phyloP scores from a whole-genome alignment of 2,888 invertebrate species.

The Brachyptera putata region DNA sequence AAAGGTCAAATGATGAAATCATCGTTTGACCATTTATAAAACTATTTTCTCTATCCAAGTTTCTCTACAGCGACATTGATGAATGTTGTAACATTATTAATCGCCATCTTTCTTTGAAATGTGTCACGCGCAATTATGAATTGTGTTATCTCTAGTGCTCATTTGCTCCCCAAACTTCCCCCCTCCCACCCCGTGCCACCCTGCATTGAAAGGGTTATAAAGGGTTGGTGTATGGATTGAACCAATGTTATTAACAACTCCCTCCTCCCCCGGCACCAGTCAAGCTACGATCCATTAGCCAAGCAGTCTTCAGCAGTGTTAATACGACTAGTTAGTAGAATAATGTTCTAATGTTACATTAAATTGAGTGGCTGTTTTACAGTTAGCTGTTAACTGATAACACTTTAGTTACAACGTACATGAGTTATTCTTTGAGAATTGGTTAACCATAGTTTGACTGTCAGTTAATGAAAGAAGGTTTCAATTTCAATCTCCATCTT shows the following conservation, averaged over 20 bases:
- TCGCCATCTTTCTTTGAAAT: constrained; percentile 14
- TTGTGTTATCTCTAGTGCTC: constrained; percentile 13
- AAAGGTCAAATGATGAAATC: no score
- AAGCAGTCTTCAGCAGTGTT: not conserved
- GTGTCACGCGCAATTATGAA: constrained; percentile 16
- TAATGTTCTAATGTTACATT: not conserved
- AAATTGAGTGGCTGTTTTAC: not conserved
- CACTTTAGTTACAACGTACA: no score
- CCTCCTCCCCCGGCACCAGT: not conserved
- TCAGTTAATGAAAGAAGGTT: no score
- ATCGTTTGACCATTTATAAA: no score
- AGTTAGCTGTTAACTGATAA: not conserved
- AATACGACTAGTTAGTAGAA: constrained; percentile 6
- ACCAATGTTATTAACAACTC: not conserved
- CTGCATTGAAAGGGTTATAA: not conserved
- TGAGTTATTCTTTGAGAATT: no score
- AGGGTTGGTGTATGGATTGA: constrained; percentile 6
- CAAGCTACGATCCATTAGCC: not conserved
- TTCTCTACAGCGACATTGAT: not conserved
- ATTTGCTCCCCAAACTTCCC: no score
- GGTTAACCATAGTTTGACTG: no score
- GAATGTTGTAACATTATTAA: constrained; percentile 7
- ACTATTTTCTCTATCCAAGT: no score
- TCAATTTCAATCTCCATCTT: no score
- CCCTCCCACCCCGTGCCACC: not conserved